Base-by-base conservation (phyloP, 2,113 vertebrate genomes). In the Sebastes schlegelii region DNA sequence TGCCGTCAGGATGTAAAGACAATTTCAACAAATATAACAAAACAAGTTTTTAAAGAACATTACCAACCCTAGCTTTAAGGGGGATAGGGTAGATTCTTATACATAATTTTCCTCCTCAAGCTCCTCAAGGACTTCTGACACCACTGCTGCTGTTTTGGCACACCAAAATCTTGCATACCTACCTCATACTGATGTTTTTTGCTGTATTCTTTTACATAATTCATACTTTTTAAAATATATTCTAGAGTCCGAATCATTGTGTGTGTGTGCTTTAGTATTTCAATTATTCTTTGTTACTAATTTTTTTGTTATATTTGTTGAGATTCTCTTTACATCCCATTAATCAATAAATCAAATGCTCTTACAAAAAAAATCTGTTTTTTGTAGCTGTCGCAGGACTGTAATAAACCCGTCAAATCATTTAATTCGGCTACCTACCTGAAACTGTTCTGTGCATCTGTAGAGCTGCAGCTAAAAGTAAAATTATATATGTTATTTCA, bases 41-140 rank as follows among this genome's bases (percentile, higher is more conserved):
- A 34, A 34, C 34, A 34, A 34, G 34, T 34, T 34, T 34, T 34
- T 34, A 34, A 34, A 34, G 34, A 34, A 34, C 34, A 34, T 34
- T 34, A 34, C 34, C 34, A 34, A 34, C 34, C 57, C 9, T 49
- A 40, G 40, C 2, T 49, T 49, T n/a, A 2, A 26, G 43, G 11
- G 10, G 12, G 55, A 21, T 40, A 2, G 19, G 45, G 51, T 19
- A 58, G 21, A 4, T 48, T 64, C 40, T 80, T 12, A 65, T 65
- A 57, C 17, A 75, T 54, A 19, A 61, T 62, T 61, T 61, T 82
- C 8, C 13, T 34, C 34, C 34, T 34, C 34, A 34, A 26, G 19
- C 6, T 60, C 70, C 54, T 73, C 52, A 46, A 72, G 60, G 40
- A 66, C 23, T 66, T 70, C 6, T 73, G 26, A 21, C n/a, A 40